Base-by-base conservation (phyloP, 2,113 vertebrate species). In the Irena cyanogastra region DNA sequence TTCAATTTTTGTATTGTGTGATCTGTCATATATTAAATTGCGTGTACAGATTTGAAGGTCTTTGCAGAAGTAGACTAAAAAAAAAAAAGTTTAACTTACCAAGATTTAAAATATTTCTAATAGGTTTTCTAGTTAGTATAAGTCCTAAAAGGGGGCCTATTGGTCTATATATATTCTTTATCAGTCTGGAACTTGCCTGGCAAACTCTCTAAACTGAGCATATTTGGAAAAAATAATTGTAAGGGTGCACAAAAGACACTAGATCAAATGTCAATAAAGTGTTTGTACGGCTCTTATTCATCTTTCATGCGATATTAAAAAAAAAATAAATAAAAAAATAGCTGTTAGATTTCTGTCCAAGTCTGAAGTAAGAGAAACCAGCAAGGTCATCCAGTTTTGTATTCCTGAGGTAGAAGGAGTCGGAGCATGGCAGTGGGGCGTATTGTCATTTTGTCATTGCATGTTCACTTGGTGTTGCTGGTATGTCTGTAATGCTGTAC, bases 401-500 rank as follows among this genome's bases (percentile, higher is more conserved):
- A 52, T 94, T 91, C 39, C 39, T 65, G 90, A 96, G 83, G 70
- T 76, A 95, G 95, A 97, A 83, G 37, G 77, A 77, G 82, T 94
- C 39, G 75, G 87, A 96, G 98, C 98, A 98, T 98, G 98, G 97
- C 97, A 94, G 96, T 91, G 97, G 97, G 95, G 94, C 78, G 54
- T 97, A 87, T 80, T 94, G 89, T 98, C 98, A 98, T 98, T 95
- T 96, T 97, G 96, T 98, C 98, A 97, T 97, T 98, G 98, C 98
- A 98, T 98, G 97, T 97, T 96, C 95, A 97, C 96, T 94, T 59
- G 97, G 60, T 98, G 97, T 98, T 96, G 97, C 97, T 97, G 96
- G 95, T 97, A 96, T 98, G 97, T 98, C 90, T 92, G 97, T 97
- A 96, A 87, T 61, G 89, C 77, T 96, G 79, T 94, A 88, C 94